Evolutionary conservation across 2,113 vertebrate genomes (phyloP).

Genomic region (Murina feae): DNA sequence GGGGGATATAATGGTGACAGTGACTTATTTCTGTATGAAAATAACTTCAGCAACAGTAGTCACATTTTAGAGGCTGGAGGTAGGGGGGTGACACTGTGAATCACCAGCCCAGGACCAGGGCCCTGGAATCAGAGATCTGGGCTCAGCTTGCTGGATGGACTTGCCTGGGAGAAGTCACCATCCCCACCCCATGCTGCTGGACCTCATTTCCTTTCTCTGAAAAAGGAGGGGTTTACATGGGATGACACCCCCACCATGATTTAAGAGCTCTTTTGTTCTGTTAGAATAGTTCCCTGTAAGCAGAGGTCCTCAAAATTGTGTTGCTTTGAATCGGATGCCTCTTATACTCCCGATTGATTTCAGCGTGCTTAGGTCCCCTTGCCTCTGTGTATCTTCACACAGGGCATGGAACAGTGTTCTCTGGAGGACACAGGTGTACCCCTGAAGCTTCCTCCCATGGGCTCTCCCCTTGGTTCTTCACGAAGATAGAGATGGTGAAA

Average conservation of each 20-base stretch:
- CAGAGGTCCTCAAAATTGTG: background rate
- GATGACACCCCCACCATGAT: background rate
- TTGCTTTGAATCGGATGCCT: background rate
- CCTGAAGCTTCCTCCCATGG: background rate
- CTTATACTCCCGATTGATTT: background rate
- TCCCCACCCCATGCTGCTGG: background rate
- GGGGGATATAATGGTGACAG: background rate
- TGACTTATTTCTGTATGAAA: constrained; percentile 17
- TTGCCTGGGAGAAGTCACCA: background rate
- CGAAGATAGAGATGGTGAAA: background rate
- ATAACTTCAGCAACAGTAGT: background rate
- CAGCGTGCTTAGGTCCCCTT: background rate
- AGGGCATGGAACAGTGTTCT: background rate
- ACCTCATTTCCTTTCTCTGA: background rate
- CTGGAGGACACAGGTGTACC: background rate
- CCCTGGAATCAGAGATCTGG: background rate
- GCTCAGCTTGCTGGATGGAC: background rate
- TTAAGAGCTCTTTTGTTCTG: constrained; percentile 49
- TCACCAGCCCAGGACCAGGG: background rate
- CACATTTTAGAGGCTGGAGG: background rate
- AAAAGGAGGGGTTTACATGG: background rate
- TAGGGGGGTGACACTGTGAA: background rate
- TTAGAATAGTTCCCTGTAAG: constrained; percentile 23
- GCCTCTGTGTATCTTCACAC: background rate
- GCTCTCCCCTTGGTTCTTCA: background rate